Percentiles rank a stretch among this genome's conserved stretches.
Evolutionary conservation across 2,888 invertebrate genomes (phyloP).

Genomic region (Elaeidobius kamerunicus): DNA sequence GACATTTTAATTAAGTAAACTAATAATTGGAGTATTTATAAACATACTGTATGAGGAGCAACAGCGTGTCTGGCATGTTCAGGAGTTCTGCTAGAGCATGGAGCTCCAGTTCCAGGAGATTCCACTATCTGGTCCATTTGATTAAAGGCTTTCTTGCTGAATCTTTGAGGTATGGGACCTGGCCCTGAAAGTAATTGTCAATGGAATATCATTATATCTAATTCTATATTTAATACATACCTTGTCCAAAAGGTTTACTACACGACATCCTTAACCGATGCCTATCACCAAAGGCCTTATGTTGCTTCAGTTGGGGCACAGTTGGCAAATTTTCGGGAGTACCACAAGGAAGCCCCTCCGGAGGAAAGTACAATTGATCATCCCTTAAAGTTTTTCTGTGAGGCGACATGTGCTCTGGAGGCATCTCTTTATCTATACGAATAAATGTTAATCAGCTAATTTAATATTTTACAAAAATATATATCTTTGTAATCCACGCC

Average conservation of each 20-base stretch:
- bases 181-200: background rate
- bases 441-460: no score
- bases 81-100: no score
- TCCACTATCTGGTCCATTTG: slow-evolving; percentile 2
- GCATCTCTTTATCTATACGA: no score
- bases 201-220: background rate
- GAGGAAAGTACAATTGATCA: slow-evolving; percentile 17
- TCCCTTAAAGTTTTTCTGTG: background rate
- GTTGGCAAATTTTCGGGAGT: slow-evolving; percentile 11
- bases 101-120: no score
- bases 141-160: background rate
- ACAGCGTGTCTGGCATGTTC: no score
- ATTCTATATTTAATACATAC: no score
- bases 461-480: no score
- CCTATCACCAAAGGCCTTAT: background rate
- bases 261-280: background rate
- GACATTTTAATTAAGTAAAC: no score
- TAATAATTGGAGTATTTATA: no score
- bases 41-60: no score
- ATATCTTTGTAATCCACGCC: no score
- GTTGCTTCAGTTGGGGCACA: background rate
- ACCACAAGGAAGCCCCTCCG: background rate
- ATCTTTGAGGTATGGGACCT: background rate
- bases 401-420: no score
- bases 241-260: slow-evolving; percentile 4